Base-by-base conservation (phyloP, 2,888 invertebrate genomes). In the Melangyna quadrimaculata region DNA sequence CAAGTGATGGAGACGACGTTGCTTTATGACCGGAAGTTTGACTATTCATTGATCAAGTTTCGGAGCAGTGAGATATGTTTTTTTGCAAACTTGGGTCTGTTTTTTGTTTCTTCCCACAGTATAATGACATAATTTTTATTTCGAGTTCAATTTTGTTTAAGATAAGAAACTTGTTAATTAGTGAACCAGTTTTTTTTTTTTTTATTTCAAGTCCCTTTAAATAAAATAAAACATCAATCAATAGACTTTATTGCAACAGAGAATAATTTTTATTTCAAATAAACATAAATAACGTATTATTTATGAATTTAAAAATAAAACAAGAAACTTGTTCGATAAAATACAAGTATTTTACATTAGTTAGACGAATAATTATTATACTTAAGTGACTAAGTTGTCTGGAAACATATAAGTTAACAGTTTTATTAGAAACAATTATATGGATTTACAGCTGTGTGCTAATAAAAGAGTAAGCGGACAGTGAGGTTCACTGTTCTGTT, bases 71-170 rank as follows among this genome's bases (percentile, higher is more conserved):
- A 14, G 10, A 2, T 29, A 24, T 35, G 22, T 27, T 40, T 24
- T 22, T 69, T 59, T 17, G 27, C 43, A 32, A 63, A 43, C 14
- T 24, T 29, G 7, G 2, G 35, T 63, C 9, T 19, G 9, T 67
- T 43, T 43, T 29, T n/a, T 14, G 12, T 65, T 59, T 48, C 9
- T 43, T 43, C 45, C 10, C 48, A 32, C 35, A 69, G 19, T 10
- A 19, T 69, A 29, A 71, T 77, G 70, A 77, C 77, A 59, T 80
- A 80, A 80, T 63, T 57, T 29, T 19, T 57, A 65, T 78, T 78
- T 71, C 8, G 24, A 10, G 24, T 61, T 37, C 2, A 24, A 48
- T 57, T 55, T 19, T 17, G 9, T 55, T 19, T 55, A 17, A 55
- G 57, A 75, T 45, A 65, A 67, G 67, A 67, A 82, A 78, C 59